phyloP scores from a whole-genome alignment of 2,113 vertebrate species.

The Gadus chalcogrammus region DNA sequence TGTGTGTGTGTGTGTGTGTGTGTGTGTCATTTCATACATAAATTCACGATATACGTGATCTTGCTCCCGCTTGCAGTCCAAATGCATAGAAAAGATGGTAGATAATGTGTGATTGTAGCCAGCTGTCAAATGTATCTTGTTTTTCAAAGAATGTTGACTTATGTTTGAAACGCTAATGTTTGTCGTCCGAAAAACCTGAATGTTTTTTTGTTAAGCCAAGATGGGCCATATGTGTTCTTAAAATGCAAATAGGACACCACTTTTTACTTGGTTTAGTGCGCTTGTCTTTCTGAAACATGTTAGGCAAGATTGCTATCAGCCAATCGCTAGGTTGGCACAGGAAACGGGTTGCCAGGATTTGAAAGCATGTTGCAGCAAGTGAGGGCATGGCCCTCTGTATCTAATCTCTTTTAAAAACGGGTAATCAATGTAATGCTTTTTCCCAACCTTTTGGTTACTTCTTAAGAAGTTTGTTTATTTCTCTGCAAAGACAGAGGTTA shows the following conservation, averaged over 20 bases:
- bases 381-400: not conserved
- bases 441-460: not conserved
- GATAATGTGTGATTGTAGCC: not conserved
- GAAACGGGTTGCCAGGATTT: conserved; percentile 10
- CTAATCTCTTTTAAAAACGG: not conserved
- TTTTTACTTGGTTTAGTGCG: not conserved
- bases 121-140: not conserved
- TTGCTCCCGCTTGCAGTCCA: too few relatives aligned
- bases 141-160: too few relatives aligned
- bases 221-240: not conserved
- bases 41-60: too few relatives aligned
- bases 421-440: not conserved
- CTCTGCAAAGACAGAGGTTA: too few relatives aligned
- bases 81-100: not conserved
- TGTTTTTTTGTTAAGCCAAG: not conserved
- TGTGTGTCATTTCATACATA: not conserved
- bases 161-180: too few relatives aligned
- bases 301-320: conserved; percentile 12
- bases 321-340: conserved; percentile 25
- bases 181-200: too few relatives aligned
- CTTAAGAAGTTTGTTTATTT: not conserved
- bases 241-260: not conserved
- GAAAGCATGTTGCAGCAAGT: conserved; percentile 16
- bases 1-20: not conserved
- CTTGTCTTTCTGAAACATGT: not conserved